Conservation (phyloP, 2,888 invertebrate species). For the Sisyra terminalis region DNA sequence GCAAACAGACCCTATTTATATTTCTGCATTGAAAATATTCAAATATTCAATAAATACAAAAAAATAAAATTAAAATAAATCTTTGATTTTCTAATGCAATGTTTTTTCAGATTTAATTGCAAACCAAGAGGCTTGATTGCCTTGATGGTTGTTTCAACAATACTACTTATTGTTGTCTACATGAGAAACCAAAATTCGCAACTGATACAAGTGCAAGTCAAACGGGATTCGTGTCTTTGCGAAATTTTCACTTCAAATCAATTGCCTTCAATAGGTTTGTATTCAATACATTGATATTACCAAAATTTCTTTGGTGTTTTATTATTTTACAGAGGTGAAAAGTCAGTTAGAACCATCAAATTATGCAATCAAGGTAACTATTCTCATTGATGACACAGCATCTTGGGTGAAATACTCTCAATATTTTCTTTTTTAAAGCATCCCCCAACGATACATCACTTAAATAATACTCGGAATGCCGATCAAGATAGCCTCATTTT, state of each 20-base stretch:
- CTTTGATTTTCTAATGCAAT: too few relatives aligned
- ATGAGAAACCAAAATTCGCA: slow-evolving; percentile 67
- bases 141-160: slow-evolving; percentile 64
- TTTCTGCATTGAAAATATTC: too few relatives aligned
- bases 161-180: slow-evolving; percentile 70
- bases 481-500: slow-evolving; percentile 66
- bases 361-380: too few relatives aligned
- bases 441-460: slow-evolving; percentile 47
- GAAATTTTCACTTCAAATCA: slow-evolving; percentile 34
- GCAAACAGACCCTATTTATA: too few relatives aligned
- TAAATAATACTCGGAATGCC: slow-evolving; percentile 69
- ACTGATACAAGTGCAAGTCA: slow-evolving; percentile 64
- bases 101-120: slow-evolving; percentile 20
- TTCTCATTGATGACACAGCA: too few relatives aligned
- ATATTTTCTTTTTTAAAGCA: slow-evolving; percentile 27
- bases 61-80: too few relatives aligned
- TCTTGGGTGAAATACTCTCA: too few relatives aligned
- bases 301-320: too few relatives aligned
- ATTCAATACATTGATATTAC: too few relatives aligned
- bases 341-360: too few relatives aligned
- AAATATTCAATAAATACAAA: too few relatives aligned
- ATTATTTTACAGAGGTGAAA: slow-evolving; percentile 26
- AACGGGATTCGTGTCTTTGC: slow-evolving; percentile 45
- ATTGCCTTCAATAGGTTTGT: slow-evolving; percentile 27
- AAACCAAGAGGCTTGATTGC: slow-evolving; percentile 76